Evolutionary conservation across 2,888 invertebrate species (phyloP), one percentile per base, ranked within the genome.

Genomic region (Drosophila subsilvestris): DNA sequence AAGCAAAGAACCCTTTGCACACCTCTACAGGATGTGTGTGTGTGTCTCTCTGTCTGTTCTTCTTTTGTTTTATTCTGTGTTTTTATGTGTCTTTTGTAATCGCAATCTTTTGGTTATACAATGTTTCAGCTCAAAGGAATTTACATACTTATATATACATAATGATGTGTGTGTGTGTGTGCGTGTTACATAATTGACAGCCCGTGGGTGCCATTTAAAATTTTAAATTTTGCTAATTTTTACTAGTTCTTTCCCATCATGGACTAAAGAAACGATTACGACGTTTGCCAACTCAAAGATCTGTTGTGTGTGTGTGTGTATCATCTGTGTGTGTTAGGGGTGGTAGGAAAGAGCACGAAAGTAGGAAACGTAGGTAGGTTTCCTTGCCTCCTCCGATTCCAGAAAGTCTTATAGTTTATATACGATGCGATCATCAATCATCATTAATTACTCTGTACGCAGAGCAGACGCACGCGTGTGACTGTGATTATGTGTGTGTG

Each of bases 221-320:
- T 86, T 84, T 89, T 84, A 77, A 90, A 89, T 90, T 89, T 90
- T 89, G 90, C 90, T 89, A 90, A 89, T 89, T 89, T 90, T 90
- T 75, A 75, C 89, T 89, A 89, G 85, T 86, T 81, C 75, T 80
- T 53, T 67, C 63, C 63, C 57, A 63, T 71, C 60, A 55, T 59
- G 55, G 68, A 68, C 59, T 66, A 72, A 63, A 86, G 65, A 86
- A 86, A 78, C 60, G 78, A 63, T 80, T 86, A 75, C 80, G 81
- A 83, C 79, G 70, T 55, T 82, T 37, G 65, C 76, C 63, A 81
- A 87, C 85, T 82, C 63, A 82, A 37, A 86, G 69, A 69, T 70
- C 43, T 58, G 22, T 9, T 29, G 14, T 60, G 7, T 80, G 37
- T 59, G 9, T 43, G 14, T 63, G 55, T 55, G 37, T n/a, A 43